Percentiles rank a stretch among this genome's conserved stretches.
These are phyloP conservation scores for Philotrypesis tridentata DNA, from an alignment of 1,140 invertebrate genomes.

Conservation along the genomic window DNA sequence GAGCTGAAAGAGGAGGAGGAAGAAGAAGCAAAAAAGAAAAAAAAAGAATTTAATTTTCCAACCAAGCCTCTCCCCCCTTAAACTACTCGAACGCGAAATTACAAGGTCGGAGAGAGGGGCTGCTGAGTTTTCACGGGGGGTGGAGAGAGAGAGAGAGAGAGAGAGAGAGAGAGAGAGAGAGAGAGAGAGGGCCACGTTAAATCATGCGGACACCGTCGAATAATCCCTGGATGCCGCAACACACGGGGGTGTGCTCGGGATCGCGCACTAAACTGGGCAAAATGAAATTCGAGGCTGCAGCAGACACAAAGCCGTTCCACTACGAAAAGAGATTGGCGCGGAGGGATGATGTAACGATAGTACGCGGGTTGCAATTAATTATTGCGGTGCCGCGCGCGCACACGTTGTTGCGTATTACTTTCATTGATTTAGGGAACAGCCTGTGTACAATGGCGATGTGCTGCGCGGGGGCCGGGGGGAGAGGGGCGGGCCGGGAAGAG, in stretches of 20 bases:
- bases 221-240: slow-evolving; percentile 17
- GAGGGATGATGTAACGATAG: slow-evolving; percentile 2
- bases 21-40: too few relatives aligned
- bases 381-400: neutral
- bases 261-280: neutral
- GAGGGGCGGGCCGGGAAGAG: too few relatives aligned
- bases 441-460: neutral
- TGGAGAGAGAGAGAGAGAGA: too few relatives aligned
- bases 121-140: neutral
- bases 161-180: too few relatives aligned
- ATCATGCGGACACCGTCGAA: slow-evolving; percentile 27
- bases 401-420: neutral
- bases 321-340: slow-evolving; percentile 15
- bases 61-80: neutral
- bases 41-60: slow-evolving; percentile 28
- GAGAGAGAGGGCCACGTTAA: neutral
- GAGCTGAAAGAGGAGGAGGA: too few relatives aligned
- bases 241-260: neutral
- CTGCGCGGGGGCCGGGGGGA: too few relatives aligned
- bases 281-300: slow-evolving; percentile 30
- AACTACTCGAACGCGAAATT: slow-evolving; percentile 19
- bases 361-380: slow-evolving; percentile 12
- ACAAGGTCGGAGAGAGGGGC: slow-evolving; percentile 19
- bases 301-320: neutral
- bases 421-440: neutral